These are phyloP conservation scores for Perithous albicinctus DNA, from an alignment of 2,888 invertebrate species.

Conservation along the genomic window DNA sequence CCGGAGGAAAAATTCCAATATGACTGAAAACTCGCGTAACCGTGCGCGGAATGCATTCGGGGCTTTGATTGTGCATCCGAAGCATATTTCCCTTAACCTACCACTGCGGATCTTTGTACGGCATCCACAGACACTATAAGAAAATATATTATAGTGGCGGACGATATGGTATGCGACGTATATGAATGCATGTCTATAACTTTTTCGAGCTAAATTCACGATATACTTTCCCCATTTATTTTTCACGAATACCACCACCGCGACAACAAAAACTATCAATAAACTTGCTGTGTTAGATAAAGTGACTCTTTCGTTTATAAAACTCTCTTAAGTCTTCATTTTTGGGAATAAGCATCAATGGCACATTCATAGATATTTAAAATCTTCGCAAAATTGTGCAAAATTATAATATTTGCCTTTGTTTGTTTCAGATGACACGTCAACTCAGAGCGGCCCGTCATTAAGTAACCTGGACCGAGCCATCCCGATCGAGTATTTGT, in stretches of 20 bases:
- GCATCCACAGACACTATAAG: slow-evolving; percentile 20
- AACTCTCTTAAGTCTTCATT: background rate
- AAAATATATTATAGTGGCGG: slow-evolving; percentile 21
- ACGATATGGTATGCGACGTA: background rate
- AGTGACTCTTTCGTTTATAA: background rate
- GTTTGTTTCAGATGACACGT: slow-evolving; percentile 78
- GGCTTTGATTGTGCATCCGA: slow-evolving; percentile 83
- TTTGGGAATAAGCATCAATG: background rate
- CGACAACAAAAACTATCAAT: slow-evolving; percentile 1
- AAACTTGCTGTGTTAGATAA: background rate
- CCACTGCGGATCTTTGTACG: slow-evolving; percentile 62
- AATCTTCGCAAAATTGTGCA: background rate
- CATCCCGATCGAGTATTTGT: slow-evolving; percentile 3
- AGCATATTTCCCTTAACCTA: slow-evolving; percentile 82
- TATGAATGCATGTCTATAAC: slow-evolving; percentile 38
- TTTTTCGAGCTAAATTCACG: slow-evolving; percentile 4
- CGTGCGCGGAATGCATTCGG: slow-evolving; percentile 82
- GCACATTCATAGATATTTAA: background rate
- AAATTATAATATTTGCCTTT: background rate
- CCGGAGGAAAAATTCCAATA: slow-evolving; percentile 81
- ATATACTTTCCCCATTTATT: background rate
- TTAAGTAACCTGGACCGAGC: slow-evolving; percentile 29
- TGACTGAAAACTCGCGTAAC: slow-evolving; percentile 79
- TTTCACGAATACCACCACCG: background rate
- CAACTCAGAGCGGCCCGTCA: slow-evolving; percentile 50